Percentiles rank a stretch among this genome's conserved stretches.
Evolutionary conservation across 2,113 vertebrate species (phyloP).

Genomic region (Onychorhynchus coronatus): DNA sequence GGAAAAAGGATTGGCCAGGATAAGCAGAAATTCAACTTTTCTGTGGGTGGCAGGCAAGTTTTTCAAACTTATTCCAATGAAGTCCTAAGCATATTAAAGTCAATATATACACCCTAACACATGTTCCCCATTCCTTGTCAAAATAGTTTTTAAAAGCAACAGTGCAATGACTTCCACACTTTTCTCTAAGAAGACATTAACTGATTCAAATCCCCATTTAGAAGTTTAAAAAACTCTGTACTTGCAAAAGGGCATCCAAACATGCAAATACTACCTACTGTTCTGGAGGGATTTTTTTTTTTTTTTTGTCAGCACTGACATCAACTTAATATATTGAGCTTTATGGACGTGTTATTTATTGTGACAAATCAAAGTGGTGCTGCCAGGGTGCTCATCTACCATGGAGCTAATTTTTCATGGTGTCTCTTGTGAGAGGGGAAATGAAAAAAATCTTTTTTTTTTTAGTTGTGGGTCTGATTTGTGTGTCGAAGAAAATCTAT

Average conservation of each 20-base stretch:
- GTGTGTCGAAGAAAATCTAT: background rate
- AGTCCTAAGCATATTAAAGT: background rate
- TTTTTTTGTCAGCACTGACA: background rate
- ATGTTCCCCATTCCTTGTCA: background rate
- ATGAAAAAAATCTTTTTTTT: background rate
- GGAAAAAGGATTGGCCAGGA: background rate
- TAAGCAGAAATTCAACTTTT: fast-evolving
- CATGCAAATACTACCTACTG: background rate
- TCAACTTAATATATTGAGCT: background rate
- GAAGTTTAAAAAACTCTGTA: background rate
- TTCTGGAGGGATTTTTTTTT: background rate
- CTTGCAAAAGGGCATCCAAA: background rate
- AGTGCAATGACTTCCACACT: fast-evolving
- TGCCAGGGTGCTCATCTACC: background rate
- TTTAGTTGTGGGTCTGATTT: background rate
- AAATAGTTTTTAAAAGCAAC: background rate
- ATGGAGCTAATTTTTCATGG: background rate
- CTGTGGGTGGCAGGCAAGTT: fast-evolving
- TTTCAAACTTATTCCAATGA: fast-evolving
- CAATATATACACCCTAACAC: background rate
- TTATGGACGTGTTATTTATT: background rate
- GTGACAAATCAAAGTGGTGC: background rate
- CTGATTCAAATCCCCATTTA: background rate
- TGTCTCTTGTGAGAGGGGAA: background rate
- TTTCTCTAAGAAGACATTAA: background rate